Evolutionary conservation across 2,113 vertebrate genomes (phyloP).

Genomic region (Dicaeum eximium): DNA sequence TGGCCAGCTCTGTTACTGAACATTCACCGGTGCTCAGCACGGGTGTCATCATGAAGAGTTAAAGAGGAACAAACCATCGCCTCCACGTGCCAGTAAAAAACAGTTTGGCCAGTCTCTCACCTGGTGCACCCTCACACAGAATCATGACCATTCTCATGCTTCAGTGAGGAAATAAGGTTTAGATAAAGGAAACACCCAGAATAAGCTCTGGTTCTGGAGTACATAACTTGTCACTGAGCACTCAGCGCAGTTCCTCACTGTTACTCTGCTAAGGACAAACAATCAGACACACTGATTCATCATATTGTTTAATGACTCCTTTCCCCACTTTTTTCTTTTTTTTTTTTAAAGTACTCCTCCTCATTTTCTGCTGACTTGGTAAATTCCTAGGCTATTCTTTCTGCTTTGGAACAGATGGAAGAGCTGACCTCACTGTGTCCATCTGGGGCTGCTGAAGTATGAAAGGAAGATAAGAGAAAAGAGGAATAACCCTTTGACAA

Average conservation of each 20-base stretch:
- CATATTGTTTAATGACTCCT: background rate
- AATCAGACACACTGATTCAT: background rate
- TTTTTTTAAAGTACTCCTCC: background rate
- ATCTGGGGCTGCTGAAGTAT: background rate
- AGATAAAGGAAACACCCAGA: background rate
- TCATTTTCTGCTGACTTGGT: background rate
- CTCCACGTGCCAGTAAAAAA: background rate
- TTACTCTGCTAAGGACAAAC: background rate
- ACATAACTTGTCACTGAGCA: background rate
- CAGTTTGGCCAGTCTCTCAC: background rate
- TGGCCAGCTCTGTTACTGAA: conserved; percentile 45
- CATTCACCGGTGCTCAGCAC: background rate
- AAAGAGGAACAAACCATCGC: background rate
- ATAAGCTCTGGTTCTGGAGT: background rate
- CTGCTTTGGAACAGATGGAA: conserved; percentile 13
- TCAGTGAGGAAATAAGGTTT: background rate
- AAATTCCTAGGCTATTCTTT: background rate
- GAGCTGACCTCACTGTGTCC: background rate
- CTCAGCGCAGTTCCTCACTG: background rate
- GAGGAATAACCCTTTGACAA: background rate
- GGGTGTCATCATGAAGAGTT: background rate
- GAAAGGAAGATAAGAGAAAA: background rate
- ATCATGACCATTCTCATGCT: background rate
- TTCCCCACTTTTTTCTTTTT: background rate
- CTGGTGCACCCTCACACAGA: background rate